Base-by-base conservation (phyloP, 2,797 vertebrate genomes). In the Sciaenops ocellatus region DNA sequence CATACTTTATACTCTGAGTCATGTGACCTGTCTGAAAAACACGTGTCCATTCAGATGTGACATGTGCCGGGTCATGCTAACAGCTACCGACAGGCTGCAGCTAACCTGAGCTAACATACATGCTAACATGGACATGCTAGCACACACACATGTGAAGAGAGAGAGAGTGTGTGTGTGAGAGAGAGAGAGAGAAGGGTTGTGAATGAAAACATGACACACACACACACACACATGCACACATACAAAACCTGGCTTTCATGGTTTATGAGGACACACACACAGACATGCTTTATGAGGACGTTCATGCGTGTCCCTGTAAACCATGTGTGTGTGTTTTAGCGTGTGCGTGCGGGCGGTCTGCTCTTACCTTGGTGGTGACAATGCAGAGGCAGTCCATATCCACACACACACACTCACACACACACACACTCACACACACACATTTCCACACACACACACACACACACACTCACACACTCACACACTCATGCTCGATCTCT, bases 281-380 rank as follows among this genome's bases (percentile, higher is more conserved):
- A 73, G 50, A 57, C 60, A 52, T 20, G 52, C 1, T 64, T 42
- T 22, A 51, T 20, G 52, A 46, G 61, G 51, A 74, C 80, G 50
- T 34, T 34, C 30, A 34, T 34, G 30, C 30, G 7, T 34, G 30
- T 34, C 30, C 30, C 30, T 1, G 6, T 34, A 34, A 34, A 34
- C 30, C 30, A 1, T 62, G 65, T 78, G 69, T 82, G 78, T 71
- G 84, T 82, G 79, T 82, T 34, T 64, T 65, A 38, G 84, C 2
- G 69, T 73, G 60, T 78, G 63, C 55, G 48, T 71, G 66, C 68
- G 44, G 41, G 76, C 70, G 46, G 54, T 80, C 85, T 80, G 81
- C 82, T 89, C 90, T 88, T 93, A 94, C 93, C 92, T 93, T 94
- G 75, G 92, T 92, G 85, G 93, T 93, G 89, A 93, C 90, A 91